Percentiles rank a stretch among this genome's conserved stretches.
phyloP scores from a whole-genome alignment of 2,888 invertebrate genomes.

The Hedya salicella region DNA sequence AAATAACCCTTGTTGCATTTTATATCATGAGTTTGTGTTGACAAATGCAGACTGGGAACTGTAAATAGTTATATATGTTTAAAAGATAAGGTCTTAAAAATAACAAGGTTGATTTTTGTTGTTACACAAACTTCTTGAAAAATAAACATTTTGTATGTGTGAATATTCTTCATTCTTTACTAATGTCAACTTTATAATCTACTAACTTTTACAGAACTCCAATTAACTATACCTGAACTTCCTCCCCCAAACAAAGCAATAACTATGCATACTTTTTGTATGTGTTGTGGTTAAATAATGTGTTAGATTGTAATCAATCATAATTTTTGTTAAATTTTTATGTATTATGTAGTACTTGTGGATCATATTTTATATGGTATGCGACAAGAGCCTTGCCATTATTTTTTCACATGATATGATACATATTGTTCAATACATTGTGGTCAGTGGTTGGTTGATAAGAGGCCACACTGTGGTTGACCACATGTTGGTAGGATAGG shows the following conservation, averaged over 20 bases:
- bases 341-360: slow-evolving; percentile 1
- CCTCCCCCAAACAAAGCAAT: slow-evolving; percentile 50
- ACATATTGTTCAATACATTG: slow-evolving; percentile 17
- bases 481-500: slow-evolving; percentile 11
- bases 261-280: slow-evolving; percentile 28
- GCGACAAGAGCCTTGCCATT: slow-evolving; percentile 13
- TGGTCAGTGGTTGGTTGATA: not conserved
- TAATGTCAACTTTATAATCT: slow-evolving; percentile 34
- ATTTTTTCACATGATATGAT: slow-evolving; percentile 21
- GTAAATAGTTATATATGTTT: slow-evolving; percentile 84
- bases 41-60: slow-evolving; percentile 81
- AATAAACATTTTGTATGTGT: slow-evolving; percentile 86
- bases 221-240: slow-evolving; percentile 37
- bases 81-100: slow-evolving; percentile 81
- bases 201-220: slow-evolving; percentile 25
- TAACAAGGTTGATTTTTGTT: slow-evolving; percentile 85
- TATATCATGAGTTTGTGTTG: slow-evolving; percentile 82
- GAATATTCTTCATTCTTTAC: slow-evolving; percentile 70
- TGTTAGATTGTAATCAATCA: slow-evolving; percentile 6
- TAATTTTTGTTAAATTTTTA: slow-evolving; percentile 1
- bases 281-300: slow-evolving; percentile 19
- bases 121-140: slow-evolving; percentile 84
- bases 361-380: slow-evolving; percentile 20
- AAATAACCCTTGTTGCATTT: slow-evolving; percentile 83
- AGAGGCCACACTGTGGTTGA: slow-evolving; percentile 7